Percentiles rank a stretch among this genome's conserved stretches.
These are phyloP conservation scores for Brachionus paranguensis DNA, from an alignment of 1,140 invertebrate genomes.

Conservation along the genomic window DNA sequence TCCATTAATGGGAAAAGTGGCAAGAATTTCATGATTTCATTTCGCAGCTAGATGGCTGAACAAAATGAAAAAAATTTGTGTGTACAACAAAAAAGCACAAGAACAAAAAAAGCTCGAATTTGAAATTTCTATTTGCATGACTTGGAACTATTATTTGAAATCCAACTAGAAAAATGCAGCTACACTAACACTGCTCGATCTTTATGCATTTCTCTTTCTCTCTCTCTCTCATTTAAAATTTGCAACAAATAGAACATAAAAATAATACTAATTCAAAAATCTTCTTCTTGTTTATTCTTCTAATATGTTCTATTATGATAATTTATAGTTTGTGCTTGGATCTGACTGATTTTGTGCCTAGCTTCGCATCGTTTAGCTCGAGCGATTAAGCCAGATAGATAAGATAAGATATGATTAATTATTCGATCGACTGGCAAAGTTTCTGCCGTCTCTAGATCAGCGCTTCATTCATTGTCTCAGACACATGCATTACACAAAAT, in stretches of 20 bases:
- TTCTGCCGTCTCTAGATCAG: background rate
- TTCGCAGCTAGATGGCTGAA: background rate
- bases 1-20: conserved; percentile 7
- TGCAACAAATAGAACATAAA: conserved; percentile 32
- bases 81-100: background rate
- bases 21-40: background rate
- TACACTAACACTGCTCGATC: conserved; percentile 8
- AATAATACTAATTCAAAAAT: conserved; percentile 27
- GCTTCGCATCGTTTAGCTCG: background rate
- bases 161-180: conserved; percentile 1
- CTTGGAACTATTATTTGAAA: conserved; percentile 36
- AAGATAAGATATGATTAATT: conserved; percentile 35
- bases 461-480: conserved; percentile 9
- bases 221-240: background rate
- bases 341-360: conserved; percentile 26
- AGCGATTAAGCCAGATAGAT: background rate
- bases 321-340: background rate
- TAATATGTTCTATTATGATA: conserved; percentile 26
- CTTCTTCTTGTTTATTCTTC: conserved; percentile 7
- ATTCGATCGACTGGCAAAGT: background rate
- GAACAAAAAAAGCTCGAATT: conserved; percentile 35
- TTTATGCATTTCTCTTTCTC: background rate
- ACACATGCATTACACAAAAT: background rate
- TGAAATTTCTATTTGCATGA: conserved; percentile 19
- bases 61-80: background rate